Base-by-base conservation (phyloP, 2,888 invertebrate genomes). In the Thecocarcelia acutangulata region DNA sequence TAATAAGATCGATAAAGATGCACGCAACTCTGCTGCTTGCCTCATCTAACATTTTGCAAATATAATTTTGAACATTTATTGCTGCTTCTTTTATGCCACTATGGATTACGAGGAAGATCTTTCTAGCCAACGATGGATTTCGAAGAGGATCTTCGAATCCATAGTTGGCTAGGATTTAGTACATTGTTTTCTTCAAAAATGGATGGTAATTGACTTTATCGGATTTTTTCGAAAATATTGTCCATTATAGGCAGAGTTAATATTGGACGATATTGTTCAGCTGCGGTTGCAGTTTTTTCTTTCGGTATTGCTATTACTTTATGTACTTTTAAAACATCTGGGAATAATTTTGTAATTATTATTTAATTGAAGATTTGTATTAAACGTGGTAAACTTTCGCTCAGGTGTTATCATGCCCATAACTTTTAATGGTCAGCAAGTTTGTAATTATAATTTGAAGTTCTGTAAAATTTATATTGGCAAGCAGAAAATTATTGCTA, bases 281-380 rank as follows among this genome's bases (percentile, higher is more conserved):
- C 28, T 28, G 5, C 5, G 28, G 13, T 52, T 52, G 28, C 24
- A n/a, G 4, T 5, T 24, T 24, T 50, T 11, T 5, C n/a, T 9
- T 54, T 54, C 33, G 33, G 56, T 17, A 58, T 58, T 19, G 58
- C 37, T 40, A 58, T 40, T 58, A 37, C 58, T 19, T 40, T 58
- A 40, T 37, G 58, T 17, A 40, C 37, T 17, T 58, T 58, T 40
- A 37, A 12, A 6, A 52, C n/a, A 28, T 24, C n/a, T 4, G 52
- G 28, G n/a, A 28, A 52, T 52, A 28, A 24, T 52, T 52, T 52
- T 13, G 24, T 4, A 24, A 13, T 28, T 52, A 24, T 50, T 3
- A 21, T 52, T 0, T 52, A 24, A 13, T 24, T 52, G 13, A 52
- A 52, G n/a, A 52, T 52, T 52, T 52, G 24, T 28, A 52, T 4